phyloP scores from a whole-genome alignment of 2,113 vertebrate genomes.

The Lepus europaeus region DNA sequence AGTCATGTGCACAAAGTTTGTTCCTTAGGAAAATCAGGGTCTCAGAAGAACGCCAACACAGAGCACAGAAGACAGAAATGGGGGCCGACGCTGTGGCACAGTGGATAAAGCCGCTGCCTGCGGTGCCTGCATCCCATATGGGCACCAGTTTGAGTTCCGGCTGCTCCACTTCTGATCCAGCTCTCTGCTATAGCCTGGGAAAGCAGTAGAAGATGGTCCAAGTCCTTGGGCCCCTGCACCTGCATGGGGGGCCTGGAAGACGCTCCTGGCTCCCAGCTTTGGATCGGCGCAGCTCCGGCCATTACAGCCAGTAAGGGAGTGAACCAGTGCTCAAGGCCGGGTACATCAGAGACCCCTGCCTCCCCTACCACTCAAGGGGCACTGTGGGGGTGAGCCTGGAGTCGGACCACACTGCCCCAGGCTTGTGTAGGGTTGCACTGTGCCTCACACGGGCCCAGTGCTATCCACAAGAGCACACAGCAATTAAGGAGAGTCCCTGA shows the following conservation, averaged over 20 bases:
- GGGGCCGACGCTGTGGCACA: too few relatives aligned
- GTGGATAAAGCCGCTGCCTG: too few relatives aligned
- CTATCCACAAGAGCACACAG: fast-evolving
- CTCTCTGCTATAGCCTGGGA: too few relatives aligned
- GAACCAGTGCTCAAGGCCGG: background rate
- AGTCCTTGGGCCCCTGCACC: too few relatives aligned
- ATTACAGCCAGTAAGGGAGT: too few relatives aligned
- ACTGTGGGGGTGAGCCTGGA: fast-evolving
- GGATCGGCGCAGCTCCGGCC: too few relatives aligned
- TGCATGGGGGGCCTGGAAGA: too few relatives aligned
- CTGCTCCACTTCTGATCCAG: too few relatives aligned
- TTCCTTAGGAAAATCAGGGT: background rate
- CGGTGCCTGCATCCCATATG: too few relatives aligned
- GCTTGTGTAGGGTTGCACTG: fast-evolving
- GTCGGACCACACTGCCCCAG: fast-evolving
- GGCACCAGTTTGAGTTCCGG: too few relatives aligned
- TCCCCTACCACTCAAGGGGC: fast-evolving
- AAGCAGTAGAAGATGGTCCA: too few relatives aligned
- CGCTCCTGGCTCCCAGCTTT: too few relatives aligned
- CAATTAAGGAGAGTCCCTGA: background rate
- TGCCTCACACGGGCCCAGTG: background rate
- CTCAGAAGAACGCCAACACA: background rate
- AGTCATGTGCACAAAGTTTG: background rate
- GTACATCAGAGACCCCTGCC: background rate
- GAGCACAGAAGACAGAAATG: background rate